Base-by-base conservation (phyloP, 2,888 invertebrate species). In the Didymodactylos carnosus region DNA sequence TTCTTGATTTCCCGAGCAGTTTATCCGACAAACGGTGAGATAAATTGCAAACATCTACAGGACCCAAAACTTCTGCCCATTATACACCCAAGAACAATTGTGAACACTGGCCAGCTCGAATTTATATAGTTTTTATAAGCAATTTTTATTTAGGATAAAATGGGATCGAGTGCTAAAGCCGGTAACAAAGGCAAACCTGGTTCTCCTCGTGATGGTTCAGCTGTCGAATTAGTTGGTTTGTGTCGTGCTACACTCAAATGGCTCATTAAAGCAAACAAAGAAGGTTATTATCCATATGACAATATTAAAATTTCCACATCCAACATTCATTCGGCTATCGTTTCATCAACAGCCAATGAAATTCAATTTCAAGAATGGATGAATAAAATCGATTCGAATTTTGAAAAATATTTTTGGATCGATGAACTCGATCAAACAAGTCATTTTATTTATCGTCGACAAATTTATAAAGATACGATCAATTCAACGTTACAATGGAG, bases 121-220 rank as follows among this genome's bases (percentile, higher is more conserved):
- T n/a, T n/a, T n/a, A n/a, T n/a, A n/a, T n/a, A n/a, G n/a, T n/a
- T n/a, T n/a, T n/a, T n/a, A n/a, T n/a, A n/a, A n/a, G n/a, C n/a
- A n/a, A n/a, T n/a, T n/a, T n/a, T n/a, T n/a, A n/a, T n/a, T n/a
- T n/a, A n/a, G n/a, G 97, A 98, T 84, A 98, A 98, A 86, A 98
- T 98, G 97, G 98, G 98, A 40, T 93, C 93, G 39, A 93, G 92
- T 19, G 90, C 90, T 74, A 88, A 88, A 80, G 92, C 94, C 19
- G 91, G 91, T 75, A 95, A 89, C 80, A 88, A 89, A 80, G 95
- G 97, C 19, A 87, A 88, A 78, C 98, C 98, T 14, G 93, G 94
- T 69, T 92, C 95, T 10, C 95, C 98, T 1, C 88, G 86, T 72
- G 94, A 98, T 86, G 98, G 98, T 72, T 91, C 92, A 73, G 95